Evolutionary conservation across 2,888 invertebrate genomes (phyloP).

Genomic region (Leptarthrus brevirostris): DNA sequence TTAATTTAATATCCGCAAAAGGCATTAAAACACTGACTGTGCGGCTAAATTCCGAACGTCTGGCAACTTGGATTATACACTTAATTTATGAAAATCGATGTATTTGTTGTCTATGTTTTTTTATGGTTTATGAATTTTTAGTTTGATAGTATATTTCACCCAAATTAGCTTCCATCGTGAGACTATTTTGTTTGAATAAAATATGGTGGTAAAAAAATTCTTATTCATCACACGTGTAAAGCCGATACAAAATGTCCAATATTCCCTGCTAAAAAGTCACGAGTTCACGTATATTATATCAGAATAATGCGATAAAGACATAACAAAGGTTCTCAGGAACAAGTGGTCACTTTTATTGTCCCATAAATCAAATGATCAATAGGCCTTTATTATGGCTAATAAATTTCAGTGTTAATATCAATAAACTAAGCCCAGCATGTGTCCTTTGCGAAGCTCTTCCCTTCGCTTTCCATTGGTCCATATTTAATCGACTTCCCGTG

Average conservation of each 20-base stretch:
- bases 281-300: not conserved
- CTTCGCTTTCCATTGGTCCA: conserved; percentile 13
- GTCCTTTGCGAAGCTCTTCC: conserved; percentile 2
- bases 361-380: conserved; percentile 45
- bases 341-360: conserved; percentile 47
- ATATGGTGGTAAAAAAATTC: too few species aligned
- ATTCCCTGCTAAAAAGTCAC: not conserved
- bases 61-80: too few species aligned
- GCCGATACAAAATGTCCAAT: not conserved
- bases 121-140: too few species aligned
- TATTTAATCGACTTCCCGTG: conserved; percentile 38
- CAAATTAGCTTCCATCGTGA: too few species aligned
- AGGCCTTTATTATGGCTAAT: conserved; percentile 43
- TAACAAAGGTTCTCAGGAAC: conserved; percentile 43
- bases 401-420: conserved; percentile 46
- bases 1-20: too few species aligned
- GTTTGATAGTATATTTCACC: too few species aligned
- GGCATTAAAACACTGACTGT: too few species aligned
- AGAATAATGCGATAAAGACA: conserved; percentile 2
- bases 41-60: too few species aligned
- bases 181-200: too few species aligned
- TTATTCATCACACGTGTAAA: too few species aligned
- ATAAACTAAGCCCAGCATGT: conserved; percentile 46
- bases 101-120: too few species aligned
- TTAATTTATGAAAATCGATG: too few species aligned